Evolutionary conservation across 1,140 invertebrate species (phyloP).

Genomic region (Lasaia peninsularis): DNA sequence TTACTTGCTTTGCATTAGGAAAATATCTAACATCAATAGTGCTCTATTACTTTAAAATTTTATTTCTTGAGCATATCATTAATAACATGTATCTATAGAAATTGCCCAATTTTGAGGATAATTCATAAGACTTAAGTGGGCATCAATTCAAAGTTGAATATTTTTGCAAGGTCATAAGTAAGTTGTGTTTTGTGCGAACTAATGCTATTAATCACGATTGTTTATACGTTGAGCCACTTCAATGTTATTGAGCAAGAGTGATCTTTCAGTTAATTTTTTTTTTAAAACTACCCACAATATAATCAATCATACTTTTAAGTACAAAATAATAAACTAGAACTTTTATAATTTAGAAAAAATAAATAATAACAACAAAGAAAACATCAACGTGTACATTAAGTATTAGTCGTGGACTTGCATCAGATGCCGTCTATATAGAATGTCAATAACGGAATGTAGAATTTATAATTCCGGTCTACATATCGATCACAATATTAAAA

Average conservation of each 20-base stretch:
- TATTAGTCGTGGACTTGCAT: conserved; percentile 74
- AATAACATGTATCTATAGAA: conserved; percentile 8
- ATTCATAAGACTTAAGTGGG: background rate
- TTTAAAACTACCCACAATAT: conserved; percentile 31
- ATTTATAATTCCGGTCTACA: conserved; percentile 70
- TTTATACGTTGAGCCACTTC: conserved; percentile 52
- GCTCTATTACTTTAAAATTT: background rate
- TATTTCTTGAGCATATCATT: conserved; percentile 43
- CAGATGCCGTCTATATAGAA: conserved; percentile 61
- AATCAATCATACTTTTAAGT: conserved; percentile 51
- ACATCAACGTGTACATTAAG: conserved; percentile 20
- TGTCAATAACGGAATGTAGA: conserved; percentile 69
- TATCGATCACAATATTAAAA: conserved; percentile 67
- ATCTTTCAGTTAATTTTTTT: conserved; percentile 22
- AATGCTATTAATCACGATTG: conserved; percentile 34
- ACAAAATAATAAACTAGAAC: conserved; percentile 48
- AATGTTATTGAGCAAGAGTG: conserved; percentile 59
- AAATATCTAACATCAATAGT: background rate
- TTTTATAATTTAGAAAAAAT: conserved; percentile 37
- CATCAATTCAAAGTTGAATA: conserved; percentile 6
- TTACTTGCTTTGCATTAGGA: background rate
- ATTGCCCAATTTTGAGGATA: background rate
- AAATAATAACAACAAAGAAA: conserved; percentile 51
- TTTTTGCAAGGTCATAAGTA: conserved; percentile 28
- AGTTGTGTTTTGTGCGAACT: conserved; percentile 44